Evolutionary conservation across 2,888 invertebrate genomes (phyloP).

Genomic region (Eupithecia subumbrata): DNA sequence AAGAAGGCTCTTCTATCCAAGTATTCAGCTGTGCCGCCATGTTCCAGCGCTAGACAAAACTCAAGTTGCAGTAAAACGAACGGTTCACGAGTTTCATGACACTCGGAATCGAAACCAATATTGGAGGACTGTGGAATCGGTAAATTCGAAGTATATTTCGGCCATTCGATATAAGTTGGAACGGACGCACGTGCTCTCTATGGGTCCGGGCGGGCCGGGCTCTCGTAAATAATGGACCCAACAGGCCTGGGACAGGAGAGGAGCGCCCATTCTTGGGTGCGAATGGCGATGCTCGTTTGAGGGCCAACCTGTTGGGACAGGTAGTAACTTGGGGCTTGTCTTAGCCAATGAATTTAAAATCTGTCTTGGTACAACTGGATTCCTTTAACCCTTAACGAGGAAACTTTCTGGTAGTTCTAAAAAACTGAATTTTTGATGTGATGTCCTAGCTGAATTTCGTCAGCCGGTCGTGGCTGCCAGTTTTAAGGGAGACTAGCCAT

Average conservation of each 20-base stretch:
- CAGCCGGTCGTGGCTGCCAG: background rate
- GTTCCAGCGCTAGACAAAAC: background rate
- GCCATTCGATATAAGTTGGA: constrained; percentile 6
- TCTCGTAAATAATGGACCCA: constrained; percentile 8
- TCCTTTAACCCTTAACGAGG: background rate
- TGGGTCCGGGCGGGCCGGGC: background rate
- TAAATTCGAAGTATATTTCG: constrained; percentile 9
- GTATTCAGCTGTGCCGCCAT: background rate
- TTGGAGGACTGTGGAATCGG: constrained; percentile 7
- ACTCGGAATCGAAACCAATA: background rate
- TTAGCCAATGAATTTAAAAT: background rate
- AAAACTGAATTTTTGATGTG: background rate
- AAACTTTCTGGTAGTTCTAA: background rate
- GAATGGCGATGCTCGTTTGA: background rate
- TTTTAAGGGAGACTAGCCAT: background rate
- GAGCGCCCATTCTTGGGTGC: background rate
- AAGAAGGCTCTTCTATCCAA: too few species aligned
- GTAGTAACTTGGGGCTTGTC: background rate
- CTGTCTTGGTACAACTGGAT: background rate
- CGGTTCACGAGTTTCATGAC: constrained; percentile 2
- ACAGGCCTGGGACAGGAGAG: background rate
- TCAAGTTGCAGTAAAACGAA: background rate
- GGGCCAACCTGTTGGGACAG: background rate
- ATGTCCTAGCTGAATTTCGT: background rate
- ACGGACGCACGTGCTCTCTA: constrained; percentile 1